These are phyloP conservation scores for Cheilosia vernalis DNA, from an alignment of 2,888 invertebrate genomes.

Conservation along the genomic window DNA sequence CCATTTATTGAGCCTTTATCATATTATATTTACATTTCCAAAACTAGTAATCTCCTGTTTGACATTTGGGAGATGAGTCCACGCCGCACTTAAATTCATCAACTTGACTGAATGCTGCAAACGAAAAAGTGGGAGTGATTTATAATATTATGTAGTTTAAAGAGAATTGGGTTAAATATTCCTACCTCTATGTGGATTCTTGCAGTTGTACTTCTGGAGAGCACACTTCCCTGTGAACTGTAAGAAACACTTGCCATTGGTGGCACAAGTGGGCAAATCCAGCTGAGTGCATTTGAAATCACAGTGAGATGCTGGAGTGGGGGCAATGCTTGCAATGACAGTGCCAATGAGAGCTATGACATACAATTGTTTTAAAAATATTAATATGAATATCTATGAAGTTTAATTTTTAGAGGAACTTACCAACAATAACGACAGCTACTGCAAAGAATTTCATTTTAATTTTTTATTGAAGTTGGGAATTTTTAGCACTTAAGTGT, in stretches of 20 bases:
- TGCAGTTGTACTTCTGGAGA: conserved; percentile 79
- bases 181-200: conserved; percentile 76
- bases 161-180: no score
- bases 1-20: no score
- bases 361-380: no score
- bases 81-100: conserved; percentile 32
- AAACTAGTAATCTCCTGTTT: conserved; percentile 20
- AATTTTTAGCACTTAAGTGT: no score
- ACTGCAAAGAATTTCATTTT: conserved; percentile 54
- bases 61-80: conserved; percentile 39
- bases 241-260: conserved; percentile 79
- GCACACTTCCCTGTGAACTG: conserved; percentile 78
- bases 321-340: conserved; percentile 14
- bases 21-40: no score
- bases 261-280: conserved; percentile 78
- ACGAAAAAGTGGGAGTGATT: no score
- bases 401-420: background rate
- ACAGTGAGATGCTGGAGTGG: conserved; percentile 70
- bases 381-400: no score
- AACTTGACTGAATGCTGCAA: conserved; percentile 31
- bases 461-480: conserved; percentile 1
- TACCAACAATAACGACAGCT: conserved; percentile 23
- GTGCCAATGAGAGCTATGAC: conserved; percentile 24
- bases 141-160: no score
- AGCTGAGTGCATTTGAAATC: conserved; percentile 76